A percentile compares a stretch with the other conserved stretches of the same genome.
These are phyloP conservation scores for Dichetophora obliterata DNA, from an alignment of 2,888 invertebrate species.

Conservation along the genomic window DNA sequence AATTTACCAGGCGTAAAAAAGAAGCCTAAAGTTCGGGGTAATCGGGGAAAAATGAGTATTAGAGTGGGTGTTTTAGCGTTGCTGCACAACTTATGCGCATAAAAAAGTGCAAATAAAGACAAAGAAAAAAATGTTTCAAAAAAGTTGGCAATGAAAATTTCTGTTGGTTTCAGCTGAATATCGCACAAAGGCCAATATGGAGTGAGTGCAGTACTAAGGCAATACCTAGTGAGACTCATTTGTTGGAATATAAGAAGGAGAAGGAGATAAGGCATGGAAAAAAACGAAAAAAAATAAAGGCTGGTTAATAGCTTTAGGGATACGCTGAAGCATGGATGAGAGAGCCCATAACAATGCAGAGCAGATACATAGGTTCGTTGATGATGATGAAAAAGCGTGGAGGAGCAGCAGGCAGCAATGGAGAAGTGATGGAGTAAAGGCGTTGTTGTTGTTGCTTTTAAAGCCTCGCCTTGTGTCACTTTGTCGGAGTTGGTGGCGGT, in stretches of 20 bases:
- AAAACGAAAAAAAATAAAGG: neutral
- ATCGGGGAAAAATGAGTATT: slow-evolving; percentile 51
- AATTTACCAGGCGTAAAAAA: slow-evolving; percentile 55
- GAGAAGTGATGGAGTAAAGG: neutral
- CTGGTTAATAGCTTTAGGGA: slow-evolving; percentile 27
- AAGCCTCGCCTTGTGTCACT: slow-evolving; percentile 28
- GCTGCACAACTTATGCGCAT: neutral
- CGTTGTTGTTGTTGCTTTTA: slow-evolving; percentile 1
- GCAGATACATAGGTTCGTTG: slow-evolving; percentile 1
- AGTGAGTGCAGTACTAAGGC: neutral
- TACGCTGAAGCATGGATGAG: neutral
- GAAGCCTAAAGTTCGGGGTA: slow-evolving; percentile 57
- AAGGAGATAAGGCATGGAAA: slow-evolving; percentile 1
- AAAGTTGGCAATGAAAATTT: slow-evolving; percentile 27
- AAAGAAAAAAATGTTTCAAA: neutral
- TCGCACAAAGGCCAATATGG: neutral
- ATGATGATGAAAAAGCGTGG: neutral
- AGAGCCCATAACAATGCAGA: slow-evolving; percentile 21
- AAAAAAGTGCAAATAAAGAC: too few species aligned
- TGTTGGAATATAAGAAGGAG: neutral
- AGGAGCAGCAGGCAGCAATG: neutral
- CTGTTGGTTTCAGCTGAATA: neutral
- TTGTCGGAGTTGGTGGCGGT: neutral
- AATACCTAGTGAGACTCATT: slow-evolving; percentile 7
- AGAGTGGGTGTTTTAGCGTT: slow-evolving; percentile 44